These are phyloP conservation scores for Drosophila gaucha DNA, from an alignment of 2,888 invertebrate genomes.

Conservation along the genomic window DNA sequence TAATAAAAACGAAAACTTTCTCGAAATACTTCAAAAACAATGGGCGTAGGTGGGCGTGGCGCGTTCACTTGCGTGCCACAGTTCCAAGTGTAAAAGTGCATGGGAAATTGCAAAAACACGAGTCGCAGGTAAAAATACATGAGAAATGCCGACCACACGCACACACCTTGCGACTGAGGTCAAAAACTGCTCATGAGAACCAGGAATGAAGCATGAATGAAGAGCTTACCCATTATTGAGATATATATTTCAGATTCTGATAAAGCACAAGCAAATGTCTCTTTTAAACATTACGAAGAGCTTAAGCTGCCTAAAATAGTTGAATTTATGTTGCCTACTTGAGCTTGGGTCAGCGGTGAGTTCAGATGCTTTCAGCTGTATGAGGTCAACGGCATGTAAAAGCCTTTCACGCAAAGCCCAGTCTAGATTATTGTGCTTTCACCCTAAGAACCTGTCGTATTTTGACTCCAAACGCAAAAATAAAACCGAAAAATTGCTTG, in stretches of 20 bases:
- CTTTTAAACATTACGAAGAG: background rate
- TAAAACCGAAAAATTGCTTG: no score
- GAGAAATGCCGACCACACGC: slow-evolving; percentile 30
- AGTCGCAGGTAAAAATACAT: slow-evolving; percentile 40
- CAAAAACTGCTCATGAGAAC: slow-evolving; percentile 14
- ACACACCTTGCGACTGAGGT: background rate
- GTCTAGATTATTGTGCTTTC: no score
- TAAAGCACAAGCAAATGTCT: background rate
- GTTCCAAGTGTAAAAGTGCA: slow-evolving; percentile 38
- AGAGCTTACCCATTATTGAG: no score
- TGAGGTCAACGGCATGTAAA: no score
- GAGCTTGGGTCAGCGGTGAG: no score
- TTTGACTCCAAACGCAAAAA: no score
- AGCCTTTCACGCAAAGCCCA: no score
- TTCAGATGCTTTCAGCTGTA: no score
- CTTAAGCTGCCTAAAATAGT: no score
- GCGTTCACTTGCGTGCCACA: slow-evolving; percentile 31
- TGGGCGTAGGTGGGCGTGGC: slow-evolving; percentile 36
- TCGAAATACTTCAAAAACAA: slow-evolving; percentile 31
- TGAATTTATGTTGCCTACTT: no score
- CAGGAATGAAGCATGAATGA: background rate
- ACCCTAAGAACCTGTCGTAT: no score
- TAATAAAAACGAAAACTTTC: slow-evolving; percentile 27
- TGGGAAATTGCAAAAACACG: slow-evolving; percentile 26
- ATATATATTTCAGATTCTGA: background rate